These are phyloP conservation scores for Schizothorax lantsangensis DNA, from an alignment of 2,797 vertebrate species.

Conservation along the genomic window DNA sequence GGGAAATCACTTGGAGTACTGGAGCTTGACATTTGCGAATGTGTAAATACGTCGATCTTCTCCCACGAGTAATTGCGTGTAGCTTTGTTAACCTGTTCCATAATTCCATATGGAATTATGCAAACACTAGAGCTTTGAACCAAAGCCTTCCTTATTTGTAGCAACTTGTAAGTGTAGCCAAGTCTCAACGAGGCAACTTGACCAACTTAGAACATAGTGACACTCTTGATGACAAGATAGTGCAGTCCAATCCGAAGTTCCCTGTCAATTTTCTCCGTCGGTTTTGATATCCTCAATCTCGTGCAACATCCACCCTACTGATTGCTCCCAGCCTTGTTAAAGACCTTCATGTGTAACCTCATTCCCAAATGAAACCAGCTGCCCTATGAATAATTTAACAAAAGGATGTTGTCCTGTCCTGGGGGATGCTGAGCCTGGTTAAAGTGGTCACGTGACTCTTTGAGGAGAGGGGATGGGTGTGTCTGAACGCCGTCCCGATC, in stretches of 20 bases:
- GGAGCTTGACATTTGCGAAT: conserved; percentile 16
- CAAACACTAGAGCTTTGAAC: conserved; percentile 21
- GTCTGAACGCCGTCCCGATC: conserved; percentile 21
- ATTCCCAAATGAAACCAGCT: conserved; percentile 62
- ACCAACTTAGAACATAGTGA: conserved; percentile 15
- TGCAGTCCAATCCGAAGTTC: neutral
- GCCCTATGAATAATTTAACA: conserved; percentile 60
- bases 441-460: conserved; percentile 30
- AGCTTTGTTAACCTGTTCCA: conserved; percentile 43
- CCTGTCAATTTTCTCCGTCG: conserved; percentile 8
- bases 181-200: conserved; percentile 15
- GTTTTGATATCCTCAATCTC: conserved; percentile 33
- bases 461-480: conserved; percentile 12
- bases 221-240: conserved; percentile 38
- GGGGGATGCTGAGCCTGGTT: conserved; percentile 36
- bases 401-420: conserved; percentile 39
- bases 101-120: conserved; percentile 19
- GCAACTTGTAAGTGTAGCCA: conserved; percentile 16
- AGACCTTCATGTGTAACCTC: conserved; percentile 52
- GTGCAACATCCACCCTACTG: conserved; percentile 46
- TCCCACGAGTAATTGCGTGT: conserved; percentile 23
- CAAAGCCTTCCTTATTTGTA: conserved; percentile 16
- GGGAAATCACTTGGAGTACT: conserved; percentile 63
- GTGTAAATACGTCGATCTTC: conserved; percentile 28
- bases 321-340: conserved; percentile 58